Evolutionary conservation across 2,797 vertebrate genomes (phyloP).

Genomic region (Gadopsis marmoratus): DNA sequence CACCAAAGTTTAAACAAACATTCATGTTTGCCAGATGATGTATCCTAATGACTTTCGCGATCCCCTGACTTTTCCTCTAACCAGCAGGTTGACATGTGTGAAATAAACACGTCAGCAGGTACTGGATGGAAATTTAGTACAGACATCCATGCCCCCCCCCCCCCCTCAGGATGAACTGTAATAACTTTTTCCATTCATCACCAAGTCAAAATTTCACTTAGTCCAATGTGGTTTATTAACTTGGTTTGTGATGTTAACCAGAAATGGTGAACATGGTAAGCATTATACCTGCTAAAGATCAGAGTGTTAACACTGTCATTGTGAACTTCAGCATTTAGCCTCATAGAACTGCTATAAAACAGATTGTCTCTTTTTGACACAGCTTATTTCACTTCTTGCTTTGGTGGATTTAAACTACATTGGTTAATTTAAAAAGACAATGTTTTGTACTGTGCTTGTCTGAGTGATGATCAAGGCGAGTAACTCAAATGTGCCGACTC

Average conservation of each 20-base stretch:
- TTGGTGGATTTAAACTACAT: conserved; percentile 7
- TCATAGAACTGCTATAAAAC: neutral
- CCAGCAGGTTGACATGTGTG: no score
- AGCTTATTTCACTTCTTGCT: neutral
- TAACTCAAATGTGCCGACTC: neutral
- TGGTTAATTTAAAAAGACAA: conserved; percentile 15
- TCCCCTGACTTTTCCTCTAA: neutral
- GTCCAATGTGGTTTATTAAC: no score
- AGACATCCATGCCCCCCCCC: neutral
- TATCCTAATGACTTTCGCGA: neutral
- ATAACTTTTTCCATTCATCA: no score
- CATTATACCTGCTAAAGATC: no score
- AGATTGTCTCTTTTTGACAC: neutral
- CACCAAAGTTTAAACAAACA: neutral
- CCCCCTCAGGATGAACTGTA: neutral
- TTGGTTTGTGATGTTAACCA: no score
- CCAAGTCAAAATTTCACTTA: no score
- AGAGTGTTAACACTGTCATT: no score
- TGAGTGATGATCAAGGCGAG: no score
- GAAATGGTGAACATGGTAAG: no score
- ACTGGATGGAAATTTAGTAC: neutral
- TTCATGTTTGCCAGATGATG: neutral
- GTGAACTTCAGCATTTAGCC: no score
- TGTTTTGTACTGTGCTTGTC: neutral
- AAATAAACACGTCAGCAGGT: no score